phyloP scores from a whole-genome alignment of 2,797 vertebrate species.

The Characodon lateralis region DNA sequence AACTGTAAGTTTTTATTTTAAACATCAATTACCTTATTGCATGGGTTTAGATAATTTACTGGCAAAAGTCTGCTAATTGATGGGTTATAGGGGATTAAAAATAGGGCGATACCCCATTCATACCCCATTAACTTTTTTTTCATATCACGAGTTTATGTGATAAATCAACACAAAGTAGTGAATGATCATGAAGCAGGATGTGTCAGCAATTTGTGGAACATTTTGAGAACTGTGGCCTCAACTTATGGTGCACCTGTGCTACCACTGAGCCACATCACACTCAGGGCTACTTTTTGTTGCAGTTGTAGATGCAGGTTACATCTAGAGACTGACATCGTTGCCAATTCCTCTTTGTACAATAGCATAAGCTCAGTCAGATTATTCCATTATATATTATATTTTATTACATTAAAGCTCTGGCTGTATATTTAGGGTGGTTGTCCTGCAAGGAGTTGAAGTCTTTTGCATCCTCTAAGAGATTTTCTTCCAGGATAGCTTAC shows the following conservation, averaged over 20 bases:
- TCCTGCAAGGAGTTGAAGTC: no score
- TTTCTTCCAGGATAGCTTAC: background rate
- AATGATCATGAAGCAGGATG: background rate
- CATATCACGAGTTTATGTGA: background rate
- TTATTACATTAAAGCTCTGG: background rate
- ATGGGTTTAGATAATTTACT: background rate
- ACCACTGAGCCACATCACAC: no score
- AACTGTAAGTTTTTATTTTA: conserved; percentile 83
- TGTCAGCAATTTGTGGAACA: background rate
- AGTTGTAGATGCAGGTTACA: no score
- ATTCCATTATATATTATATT: no score
- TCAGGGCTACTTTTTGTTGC: no score
- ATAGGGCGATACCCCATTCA: background rate
- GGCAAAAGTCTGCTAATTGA: background rate
- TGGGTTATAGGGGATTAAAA: background rate
- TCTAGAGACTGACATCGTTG: no score
- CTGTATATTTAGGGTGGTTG: background rate
- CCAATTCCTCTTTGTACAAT: no score
- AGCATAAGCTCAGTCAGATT: no score
- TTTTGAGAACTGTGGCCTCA: no score
- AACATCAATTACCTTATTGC: background rate
- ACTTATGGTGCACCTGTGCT: no score
- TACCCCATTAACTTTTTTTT: background rate
- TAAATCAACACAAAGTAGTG: background rate
- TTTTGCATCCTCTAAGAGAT: background rate